Base-by-base conservation (phyloP, 2,888 invertebrate genomes). In the Tinea semifulvella region DNA sequence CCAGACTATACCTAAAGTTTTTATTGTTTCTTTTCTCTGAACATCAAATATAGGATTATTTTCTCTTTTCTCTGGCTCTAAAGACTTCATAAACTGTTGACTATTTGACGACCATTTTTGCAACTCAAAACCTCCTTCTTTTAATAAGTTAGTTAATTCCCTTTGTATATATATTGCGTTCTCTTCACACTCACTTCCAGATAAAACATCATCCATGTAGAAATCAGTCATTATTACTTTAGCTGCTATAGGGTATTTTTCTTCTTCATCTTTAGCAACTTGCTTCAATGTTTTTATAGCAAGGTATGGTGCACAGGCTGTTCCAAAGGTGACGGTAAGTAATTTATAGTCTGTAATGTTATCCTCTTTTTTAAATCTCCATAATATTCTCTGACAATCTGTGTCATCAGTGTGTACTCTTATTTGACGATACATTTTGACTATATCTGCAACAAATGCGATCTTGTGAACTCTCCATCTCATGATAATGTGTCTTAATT, bases 391-490 rank as follows among this genome's bases (percentile, higher is more conserved):
- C 43, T 58, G 54, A 38, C 44, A 53, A 11, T 50, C 18, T 31
- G 48, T 45, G 40, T 56, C 46, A 10, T 47, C 31, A 17, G 43
- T 27, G 8, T 27, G 16, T 2, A 53, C 49, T 22, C 42, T 11
- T 0, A 55, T 47, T 35, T 51, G 50, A 7, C 56, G 16, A 35
- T 54, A 57, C 54, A 56, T 57, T 48, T 56, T 53, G 7, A 48
- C 47, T 10, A 56, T 22, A 40, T 55, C 56, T 1, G 54, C 55
- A 2, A 48, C 46, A 16, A 57, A 48, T 5, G 46, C 52, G 6
- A 55, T 39, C 16, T 7, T 11, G 36, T 56, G 47, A 7, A 1
- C 38, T 49, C 56, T 43, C 51, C 50, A 56, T 39, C 56, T 45
- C 36, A 56, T 18, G n/a, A 56, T 20, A 16, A 56, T 52, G 11